These are phyloP conservation scores for Tyto alba DNA, from an alignment of 2,113 vertebrate genomes.

Conservation along the genomic window DNA sequence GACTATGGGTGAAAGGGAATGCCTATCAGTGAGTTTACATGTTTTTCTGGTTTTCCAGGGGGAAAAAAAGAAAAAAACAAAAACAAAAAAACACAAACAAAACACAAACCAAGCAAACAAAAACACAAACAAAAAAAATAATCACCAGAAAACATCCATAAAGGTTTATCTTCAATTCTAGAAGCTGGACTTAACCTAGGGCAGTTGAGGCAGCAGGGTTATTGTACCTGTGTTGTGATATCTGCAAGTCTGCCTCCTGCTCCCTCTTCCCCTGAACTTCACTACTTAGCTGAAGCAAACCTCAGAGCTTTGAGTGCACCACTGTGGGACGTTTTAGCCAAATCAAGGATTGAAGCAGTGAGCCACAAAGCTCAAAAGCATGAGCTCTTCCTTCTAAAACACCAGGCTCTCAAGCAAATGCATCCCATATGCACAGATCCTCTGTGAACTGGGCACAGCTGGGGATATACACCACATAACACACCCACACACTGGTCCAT, in stretches of 20 bases:
- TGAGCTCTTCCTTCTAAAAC: not conserved
- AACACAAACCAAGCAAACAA: too few species aligned
- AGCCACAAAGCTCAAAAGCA: not conserved
- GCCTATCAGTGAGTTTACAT: not conserved
- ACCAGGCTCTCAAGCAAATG: not conserved
- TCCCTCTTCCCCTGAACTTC: not conserved
- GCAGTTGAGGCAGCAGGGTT: not conserved
- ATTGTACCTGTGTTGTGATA: too few species aligned
- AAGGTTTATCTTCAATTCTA: not conserved
- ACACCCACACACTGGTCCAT: not conserved
- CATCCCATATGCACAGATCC: not conserved
- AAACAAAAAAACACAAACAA: too few species aligned
- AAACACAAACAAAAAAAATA: not conserved
- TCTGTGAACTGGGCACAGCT: slow-evolving; percentile 2
- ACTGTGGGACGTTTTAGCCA: rapidly evolving
- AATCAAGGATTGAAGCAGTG: not conserved
- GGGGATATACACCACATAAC: not conserved
- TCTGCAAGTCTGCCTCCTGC: not conserved
- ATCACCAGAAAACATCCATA: not conserved
- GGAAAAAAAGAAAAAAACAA: too few species aligned
- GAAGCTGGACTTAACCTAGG: not conserved
- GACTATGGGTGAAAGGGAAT: not conserved
- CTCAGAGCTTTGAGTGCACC: not conserved
- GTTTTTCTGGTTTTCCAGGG: not conserved
- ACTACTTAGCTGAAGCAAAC: not conserved